These are phyloP conservation scores for Chondrilla cf. caribensis DNA, from an alignment of 37 sponge, comb jelly and placozoan species.

Conservation along the genomic window DNA sequence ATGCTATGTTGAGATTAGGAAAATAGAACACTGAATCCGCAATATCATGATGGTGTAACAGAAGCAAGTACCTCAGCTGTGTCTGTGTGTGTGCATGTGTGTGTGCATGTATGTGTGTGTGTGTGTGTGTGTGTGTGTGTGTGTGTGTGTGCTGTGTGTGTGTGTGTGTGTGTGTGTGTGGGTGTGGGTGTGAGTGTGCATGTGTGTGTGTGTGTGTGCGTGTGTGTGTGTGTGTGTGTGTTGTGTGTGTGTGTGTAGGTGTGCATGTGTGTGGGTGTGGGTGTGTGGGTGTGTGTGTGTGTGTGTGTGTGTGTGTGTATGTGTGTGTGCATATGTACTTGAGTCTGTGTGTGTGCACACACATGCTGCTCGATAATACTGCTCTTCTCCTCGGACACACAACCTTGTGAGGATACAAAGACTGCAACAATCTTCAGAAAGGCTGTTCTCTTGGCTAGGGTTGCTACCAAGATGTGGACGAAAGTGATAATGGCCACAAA, in stretches of 20 bases:
- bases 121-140: conserved; percentile 25
- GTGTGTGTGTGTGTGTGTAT: conserved; percentile 10
- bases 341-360: conserved; percentile 3
- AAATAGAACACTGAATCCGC: too few species aligned
- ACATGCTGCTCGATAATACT: not conserved
- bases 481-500: not conserved
- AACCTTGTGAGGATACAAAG: not conserved
- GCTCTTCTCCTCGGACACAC: not conserved
- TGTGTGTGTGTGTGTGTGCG: conserved; percentile 10
- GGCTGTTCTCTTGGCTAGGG: conserved; percentile 9
- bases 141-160: conserved; percentile 26
- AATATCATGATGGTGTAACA: too few species aligned
- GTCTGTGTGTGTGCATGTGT: conserved; percentile 7
- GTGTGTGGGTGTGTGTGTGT: conserved; percentile 20
- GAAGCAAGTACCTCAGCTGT: too few species aligned
- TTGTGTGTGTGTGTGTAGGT: too few species aligned
- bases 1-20: too few species aligned
- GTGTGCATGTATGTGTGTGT: conserved; percentile 23
- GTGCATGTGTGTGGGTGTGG: conserved; percentile 21
- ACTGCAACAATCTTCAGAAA: not conserved
- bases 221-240: conserved; percentile 25
- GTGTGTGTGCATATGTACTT: conserved; percentile 15
- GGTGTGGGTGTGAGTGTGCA: conserved; percentile 18
- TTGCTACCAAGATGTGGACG: conserved; percentile 2
- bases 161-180: conserved; percentile 28